These are phyloP conservation scores for Dromius quadrimaculatus DNA, from an alignment of 2,888 invertebrate genomes.

Conservation along the genomic window DNA sequence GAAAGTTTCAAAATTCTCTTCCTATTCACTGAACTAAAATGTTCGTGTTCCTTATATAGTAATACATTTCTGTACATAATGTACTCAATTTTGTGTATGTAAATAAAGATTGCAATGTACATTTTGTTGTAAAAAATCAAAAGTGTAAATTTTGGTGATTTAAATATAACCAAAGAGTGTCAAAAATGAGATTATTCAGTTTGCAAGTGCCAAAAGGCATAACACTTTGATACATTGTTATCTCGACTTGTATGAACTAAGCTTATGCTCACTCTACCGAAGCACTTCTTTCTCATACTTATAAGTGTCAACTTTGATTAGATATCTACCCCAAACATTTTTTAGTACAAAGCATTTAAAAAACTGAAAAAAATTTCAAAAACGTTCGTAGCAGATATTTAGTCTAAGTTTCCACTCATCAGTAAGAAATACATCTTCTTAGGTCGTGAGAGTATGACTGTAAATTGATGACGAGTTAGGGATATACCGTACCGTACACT, in stretches of 20 bases:
- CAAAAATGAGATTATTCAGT: conserved; percentile 16
- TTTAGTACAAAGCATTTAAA: no score
- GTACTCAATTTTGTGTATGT: conserved; percentile 43
- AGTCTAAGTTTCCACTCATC: no score
- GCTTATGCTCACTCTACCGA: no score
- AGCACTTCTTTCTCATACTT: no score
- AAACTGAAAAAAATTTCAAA: not conserved
- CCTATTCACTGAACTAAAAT: conserved; percentile 21
- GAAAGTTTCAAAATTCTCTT: conserved; percentile 4
- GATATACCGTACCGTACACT: no score
- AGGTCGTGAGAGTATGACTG: no score
- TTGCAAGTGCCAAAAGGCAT: conserved; percentile 23
- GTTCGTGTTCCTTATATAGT: not conserved
- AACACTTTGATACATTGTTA: no score
- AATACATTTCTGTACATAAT: conserved; percentile 30
- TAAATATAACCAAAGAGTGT: conserved; percentile 46
- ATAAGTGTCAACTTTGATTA: no score
- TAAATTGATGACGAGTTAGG: no score
- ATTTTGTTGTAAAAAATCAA: conserved; percentile 43
- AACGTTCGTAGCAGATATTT: not conserved
- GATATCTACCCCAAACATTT: no score
- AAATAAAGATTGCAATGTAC: conserved; percentile 38
- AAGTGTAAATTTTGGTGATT: conserved; percentile 42
- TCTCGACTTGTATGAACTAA: no score
- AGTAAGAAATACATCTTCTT: no score